phyloP scores from a whole-genome alignment of 2,888 invertebrate species.

The Saturnia japonica region DNA sequence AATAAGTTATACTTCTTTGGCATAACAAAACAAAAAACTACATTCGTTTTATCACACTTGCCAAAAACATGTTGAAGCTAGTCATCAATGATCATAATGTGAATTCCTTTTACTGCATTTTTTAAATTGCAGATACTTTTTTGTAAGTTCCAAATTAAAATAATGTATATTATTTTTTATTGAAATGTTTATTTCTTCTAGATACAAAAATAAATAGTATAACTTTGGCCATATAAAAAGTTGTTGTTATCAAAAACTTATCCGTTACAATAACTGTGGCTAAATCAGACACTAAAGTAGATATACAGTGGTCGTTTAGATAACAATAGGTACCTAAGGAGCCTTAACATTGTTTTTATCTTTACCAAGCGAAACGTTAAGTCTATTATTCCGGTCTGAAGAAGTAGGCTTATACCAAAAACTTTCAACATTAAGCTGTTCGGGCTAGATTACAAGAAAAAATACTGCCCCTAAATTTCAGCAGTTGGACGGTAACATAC shows the following conservation, averaged over 20 bases:
- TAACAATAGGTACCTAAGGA: constrained; percentile 20
- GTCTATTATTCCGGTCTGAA: constrained; percentile 21
- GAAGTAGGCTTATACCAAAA: constrained; percentile 18
- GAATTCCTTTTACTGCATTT: too few relatives aligned
- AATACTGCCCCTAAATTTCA: not conserved
- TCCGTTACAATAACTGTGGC: constrained; percentile 11
- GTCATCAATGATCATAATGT: too few relatives aligned
- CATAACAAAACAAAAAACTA: too few relatives aligned
- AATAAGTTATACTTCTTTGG: too few relatives aligned
- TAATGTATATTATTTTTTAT: too few relatives aligned
- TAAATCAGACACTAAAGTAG: constrained; percentile 17
- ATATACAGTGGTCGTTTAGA: constrained; percentile 18
- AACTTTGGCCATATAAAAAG: not conserved
- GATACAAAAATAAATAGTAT: not conserved
- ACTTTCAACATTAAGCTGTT: constrained; percentile 21
- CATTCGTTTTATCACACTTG: too few relatives aligned
- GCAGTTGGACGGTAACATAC: not conserved
- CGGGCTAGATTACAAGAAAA: constrained; percentile 12
- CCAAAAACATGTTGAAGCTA: too few relatives aligned
- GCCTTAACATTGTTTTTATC: constrained; percentile 23
- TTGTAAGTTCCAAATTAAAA: too few relatives aligned
- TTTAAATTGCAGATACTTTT: too few relatives aligned
- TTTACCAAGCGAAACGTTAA: constrained; percentile 17
- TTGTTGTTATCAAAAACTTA: constrained; percentile 14
- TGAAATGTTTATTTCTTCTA: too few relatives aligned